These are phyloP conservation scores for Dastarcus helophoroides DNA, from an alignment of 2,888 invertebrate species.

Conservation along the genomic window DNA sequence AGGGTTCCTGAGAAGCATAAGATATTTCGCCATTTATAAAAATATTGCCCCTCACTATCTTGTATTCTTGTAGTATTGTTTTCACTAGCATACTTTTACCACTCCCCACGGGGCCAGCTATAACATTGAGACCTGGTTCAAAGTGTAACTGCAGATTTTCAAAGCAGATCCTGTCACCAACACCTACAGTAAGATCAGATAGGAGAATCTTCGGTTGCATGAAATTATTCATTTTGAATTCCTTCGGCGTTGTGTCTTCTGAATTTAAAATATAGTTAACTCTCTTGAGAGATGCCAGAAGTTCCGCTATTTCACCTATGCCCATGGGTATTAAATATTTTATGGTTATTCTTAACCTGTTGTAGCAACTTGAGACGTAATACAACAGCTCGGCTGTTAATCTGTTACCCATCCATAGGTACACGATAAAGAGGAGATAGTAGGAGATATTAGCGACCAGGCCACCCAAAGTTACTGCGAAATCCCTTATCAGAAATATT, in stretches of 20 bases:
- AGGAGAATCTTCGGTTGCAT: slow-evolving; percentile 18
- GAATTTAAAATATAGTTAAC: slow-evolving; percentile 46
- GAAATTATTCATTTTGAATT: slow-evolving; percentile 11
- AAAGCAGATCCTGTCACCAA: slow-evolving; percentile 29
- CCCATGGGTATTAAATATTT: slow-evolving; percentile 82
- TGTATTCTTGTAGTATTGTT: slow-evolving; percentile 32
- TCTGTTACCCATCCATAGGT: slow-evolving; percentile 54
- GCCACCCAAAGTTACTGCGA: slow-evolving; percentile 24
- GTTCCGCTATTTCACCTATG: slow-evolving; percentile 70
- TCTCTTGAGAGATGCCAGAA: slow-evolving; percentile 59
- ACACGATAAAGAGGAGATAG: slow-evolving; percentile 39
- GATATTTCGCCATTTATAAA: slow-evolving; percentile 39
- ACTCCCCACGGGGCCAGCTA: slow-evolving; percentile 55
- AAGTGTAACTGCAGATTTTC: slow-evolving; percentile 36
- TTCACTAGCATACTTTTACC: slow-evolving; percentile 46
- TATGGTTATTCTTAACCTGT: slow-evolving; percentile 73
- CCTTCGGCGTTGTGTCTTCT: slow-evolving; percentile 29
- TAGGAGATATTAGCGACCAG: slow-evolving; percentile 29
- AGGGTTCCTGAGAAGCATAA: slow-evolving; percentile 53
- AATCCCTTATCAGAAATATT: slow-evolving; percentile 26
- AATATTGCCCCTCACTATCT: slow-evolving; percentile 30
- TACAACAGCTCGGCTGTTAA: slow-evolving; percentile 78
- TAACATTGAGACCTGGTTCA: slow-evolving; percentile 37
- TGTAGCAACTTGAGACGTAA: slow-evolving; percentile 82
- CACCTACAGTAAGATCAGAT: slow-evolving; percentile 19